Evolutionary conservation across 1,140 invertebrate genomes (phyloP).

Genomic region (Asobara japonica): DNA sequence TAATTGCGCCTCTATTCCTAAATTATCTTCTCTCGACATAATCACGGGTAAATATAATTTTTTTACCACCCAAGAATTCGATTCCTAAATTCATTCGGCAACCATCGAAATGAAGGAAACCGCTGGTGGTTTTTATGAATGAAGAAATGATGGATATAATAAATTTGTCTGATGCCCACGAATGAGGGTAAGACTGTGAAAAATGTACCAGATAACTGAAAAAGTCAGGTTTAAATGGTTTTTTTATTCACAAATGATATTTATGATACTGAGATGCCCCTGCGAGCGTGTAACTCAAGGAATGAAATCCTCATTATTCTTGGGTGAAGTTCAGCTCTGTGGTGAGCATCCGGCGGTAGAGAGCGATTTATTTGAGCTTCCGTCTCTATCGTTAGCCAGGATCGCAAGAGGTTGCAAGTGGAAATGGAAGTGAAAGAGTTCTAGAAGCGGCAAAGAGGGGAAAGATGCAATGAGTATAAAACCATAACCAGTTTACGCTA

Average conservation of each 20-base stretch:
- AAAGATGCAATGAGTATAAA: slow-evolving; percentile 11
- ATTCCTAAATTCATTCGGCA: no score
- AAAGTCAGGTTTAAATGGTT: slow-evolving; percentile 11
- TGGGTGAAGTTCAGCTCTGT: slow-evolving; percentile 42
- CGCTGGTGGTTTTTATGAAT: background rate
- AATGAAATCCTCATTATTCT: slow-evolving; percentile 53
- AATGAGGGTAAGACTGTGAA: background rate
- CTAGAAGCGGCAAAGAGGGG: background rate
- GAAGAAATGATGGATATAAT: background rate
- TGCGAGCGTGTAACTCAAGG: slow-evolving; percentile 38
- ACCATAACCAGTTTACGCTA: slow-evolving; percentile 52
- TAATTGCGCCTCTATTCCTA: no score
- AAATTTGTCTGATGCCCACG: background rate
- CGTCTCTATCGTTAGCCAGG: slow-evolving; percentile 50
- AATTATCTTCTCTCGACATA: no score
- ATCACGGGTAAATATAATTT: no score
- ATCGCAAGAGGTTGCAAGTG: slow-evolving; percentile 47
- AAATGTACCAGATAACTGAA: background rate
- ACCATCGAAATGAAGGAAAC: background rate
- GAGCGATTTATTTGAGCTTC: slow-evolving; percentile 56
- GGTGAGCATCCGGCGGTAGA: slow-evolving; percentile 46
- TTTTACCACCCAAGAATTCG: no score
- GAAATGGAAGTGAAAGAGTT: slow-evolving; percentile 40
- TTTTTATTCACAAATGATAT: slow-evolving; percentile 33
- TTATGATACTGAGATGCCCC: slow-evolving; percentile 38